Evolutionary conservation across 1,140 invertebrate species (phyloP), one percentile per base, ranked within the genome.

Genomic region (Heliconius nattereri): DNA sequence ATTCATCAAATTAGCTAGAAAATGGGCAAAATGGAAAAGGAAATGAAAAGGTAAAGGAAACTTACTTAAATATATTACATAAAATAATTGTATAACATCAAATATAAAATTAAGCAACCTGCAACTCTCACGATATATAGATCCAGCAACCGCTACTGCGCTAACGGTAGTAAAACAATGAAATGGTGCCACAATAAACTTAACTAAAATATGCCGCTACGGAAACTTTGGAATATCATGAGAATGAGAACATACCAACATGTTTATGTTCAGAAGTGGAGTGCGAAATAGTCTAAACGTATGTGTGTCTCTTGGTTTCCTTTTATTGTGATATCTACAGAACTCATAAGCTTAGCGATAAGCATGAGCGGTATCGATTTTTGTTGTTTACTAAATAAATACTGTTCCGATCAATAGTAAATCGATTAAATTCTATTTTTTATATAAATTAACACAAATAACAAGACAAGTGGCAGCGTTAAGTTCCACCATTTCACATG

Each of bases 181-280:
- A 72, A 76, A 49, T 26, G 60, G 60, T 70, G 60, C 77, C 73
- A 26, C 37, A 37, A 80, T 78, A 81, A 81, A 77, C 57, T 78
- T 79, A 20, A 76, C 78, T 66, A 78, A 80, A 75, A 81, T 81
- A 78, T 71, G 37, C 49, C 57, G 54, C 29, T 8, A 73, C 26
- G 77, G 81, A 84, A 85, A 83, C 79, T 85, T 83, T 79, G 83
- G 78, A 84, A 83, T 66, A 84, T 81, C 78, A 84, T 79, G 77
- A 78, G 49, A 80, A 82, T 79, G 77, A 80, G 66, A 80, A 82
- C 74, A 78, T 80, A 57, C 77, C 60, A 85, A 82, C 79, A 81
- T 83, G 81, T 85, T 84, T 84, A 83, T 85, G 81, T 77, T 81
- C 75, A 74, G 83, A 74, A 81, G 75, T 80, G 60, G 76, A 82